Evolutionary conservation across 2,888 invertebrate species (phyloP).

Genomic region (Yponomeuta plumbellus): DNA sequence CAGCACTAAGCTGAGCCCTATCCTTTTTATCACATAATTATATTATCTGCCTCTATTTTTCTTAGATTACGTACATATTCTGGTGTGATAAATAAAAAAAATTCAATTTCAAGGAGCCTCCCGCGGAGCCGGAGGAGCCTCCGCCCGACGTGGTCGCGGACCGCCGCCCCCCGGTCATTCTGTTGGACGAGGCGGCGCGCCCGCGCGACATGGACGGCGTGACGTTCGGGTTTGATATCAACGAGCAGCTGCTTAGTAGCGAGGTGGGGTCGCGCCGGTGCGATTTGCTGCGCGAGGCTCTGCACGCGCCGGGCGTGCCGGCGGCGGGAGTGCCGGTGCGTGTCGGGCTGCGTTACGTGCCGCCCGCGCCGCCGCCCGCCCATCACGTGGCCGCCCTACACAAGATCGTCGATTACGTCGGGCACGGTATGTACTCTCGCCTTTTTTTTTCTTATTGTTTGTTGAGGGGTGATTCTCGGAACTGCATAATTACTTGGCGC

Average conservation of each 20-base stretch:
- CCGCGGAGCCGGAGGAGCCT: background rate
- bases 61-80: no score
- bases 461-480: no score
- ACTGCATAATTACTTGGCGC: no score
- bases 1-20: no score
- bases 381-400: conserved; percentile 39
- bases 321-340: conserved; percentile 10
- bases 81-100: no score
- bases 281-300: conserved; percentile 45
- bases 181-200: conserved; percentile 78
- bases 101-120: no score
- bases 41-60: no score
- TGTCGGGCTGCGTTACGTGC: conserved; percentile 43
- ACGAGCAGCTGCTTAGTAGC: conserved; percentile 81
- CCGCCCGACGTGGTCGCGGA: conserved; percentile 18
- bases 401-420: conserved; percentile 59
- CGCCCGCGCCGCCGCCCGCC: conserved; percentile 31
- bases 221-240: conserved; percentile 88
- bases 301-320: conserved; percentile 19
- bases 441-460: no score
- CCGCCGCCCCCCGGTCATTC: conserved; percentile 74
- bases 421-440: conserved; percentile 37
- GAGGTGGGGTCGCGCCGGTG: conserved; percentile 40
- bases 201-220: conserved; percentile 79
- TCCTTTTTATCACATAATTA: no score